These are phyloP conservation scores for Cerceris ruficornis DNA, from an alignment of 2,888 invertebrate species.

Conservation along the genomic window DNA sequence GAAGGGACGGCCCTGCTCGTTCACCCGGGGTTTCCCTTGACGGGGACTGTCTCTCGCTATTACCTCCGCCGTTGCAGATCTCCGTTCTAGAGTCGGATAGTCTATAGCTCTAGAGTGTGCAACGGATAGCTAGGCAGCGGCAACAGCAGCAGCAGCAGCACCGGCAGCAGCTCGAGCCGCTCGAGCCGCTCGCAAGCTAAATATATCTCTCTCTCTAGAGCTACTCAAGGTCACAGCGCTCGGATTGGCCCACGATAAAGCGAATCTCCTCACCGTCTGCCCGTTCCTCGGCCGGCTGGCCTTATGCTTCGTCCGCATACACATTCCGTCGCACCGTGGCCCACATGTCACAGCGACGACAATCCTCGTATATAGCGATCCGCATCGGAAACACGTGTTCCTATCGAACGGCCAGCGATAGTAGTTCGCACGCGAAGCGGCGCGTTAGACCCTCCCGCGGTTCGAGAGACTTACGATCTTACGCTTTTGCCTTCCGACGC, in stretches of 20 bases:
- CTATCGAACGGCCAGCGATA: slow-evolving; percentile 46
- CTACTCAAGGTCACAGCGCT: slow-evolving; percentile 72
- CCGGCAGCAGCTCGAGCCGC: slow-evolving; percentile 39
- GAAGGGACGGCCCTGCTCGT: slow-evolving; percentile 10
- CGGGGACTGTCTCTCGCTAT: slow-evolving; percentile 37
- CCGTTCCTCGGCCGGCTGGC: slow-evolving; percentile 49
- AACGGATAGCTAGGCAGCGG: slow-evolving; percentile 52
- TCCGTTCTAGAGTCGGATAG: slow-evolving; percentile 26
- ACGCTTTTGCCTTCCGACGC: not conserved
- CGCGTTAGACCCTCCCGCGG: not conserved
- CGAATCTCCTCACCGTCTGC: slow-evolving; percentile 41
- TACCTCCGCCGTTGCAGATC: slow-evolving; percentile 38
- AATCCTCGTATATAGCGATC: slow-evolving; percentile 37
- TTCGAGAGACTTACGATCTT: not conserved
- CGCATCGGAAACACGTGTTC: slow-evolving; percentile 58
- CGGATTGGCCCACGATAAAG: slow-evolving; percentile 72
- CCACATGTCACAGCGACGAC: slow-evolving; percentile 54
- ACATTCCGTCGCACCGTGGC: slow-evolving; percentile 38
- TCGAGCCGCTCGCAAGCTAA: slow-evolving; percentile 67
- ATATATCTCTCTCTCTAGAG: slow-evolving; percentile 71
- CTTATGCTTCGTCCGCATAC: slow-evolving; percentile 50
- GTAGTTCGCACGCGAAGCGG: slow-evolving; percentile 2
- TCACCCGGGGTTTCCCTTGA: slow-evolving; percentile 33
- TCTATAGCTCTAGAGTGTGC: slow-evolving; percentile 28
- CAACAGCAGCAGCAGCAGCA: slow-evolving; percentile 34